These are phyloP conservation scores for Eulithis prunata DNA, from an alignment of 2,888 invertebrate genomes.

Conservation along the genomic window DNA sequence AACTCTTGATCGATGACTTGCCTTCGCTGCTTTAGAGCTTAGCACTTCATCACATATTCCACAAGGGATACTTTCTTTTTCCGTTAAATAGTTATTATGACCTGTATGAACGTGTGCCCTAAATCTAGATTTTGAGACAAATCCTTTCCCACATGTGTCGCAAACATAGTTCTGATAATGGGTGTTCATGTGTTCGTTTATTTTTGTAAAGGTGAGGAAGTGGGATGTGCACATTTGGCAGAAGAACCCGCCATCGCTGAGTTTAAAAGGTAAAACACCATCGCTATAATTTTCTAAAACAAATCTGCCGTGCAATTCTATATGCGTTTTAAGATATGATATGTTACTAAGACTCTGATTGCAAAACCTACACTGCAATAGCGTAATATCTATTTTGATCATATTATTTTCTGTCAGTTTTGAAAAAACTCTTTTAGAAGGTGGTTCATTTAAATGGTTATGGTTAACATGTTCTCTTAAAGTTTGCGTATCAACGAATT, in stretches of 20 bases:
- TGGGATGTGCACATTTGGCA: constrained; percentile 68
- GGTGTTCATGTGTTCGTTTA: constrained; percentile 75
- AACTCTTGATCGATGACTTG: constrained; percentile 62
- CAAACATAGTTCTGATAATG: constrained; percentile 77
- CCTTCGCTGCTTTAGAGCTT: constrained; percentile 64
- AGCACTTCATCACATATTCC: constrained; percentile 65
- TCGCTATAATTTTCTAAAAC: constrained; percentile 64
- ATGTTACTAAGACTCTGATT: constrained; percentile 51
- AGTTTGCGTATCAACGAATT: constrained; percentile 62
- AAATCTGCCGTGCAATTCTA: constrained; percentile 57
- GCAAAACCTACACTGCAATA: constrained; percentile 68
- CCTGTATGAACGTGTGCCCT: constrained; percentile 68
- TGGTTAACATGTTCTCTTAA: constrained; percentile 61
- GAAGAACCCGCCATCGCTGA: constrained; percentile 57
- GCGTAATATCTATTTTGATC: constrained; percentile 73
- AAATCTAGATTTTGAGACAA: constrained; percentile 70
- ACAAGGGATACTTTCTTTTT: constrained; percentile 70
- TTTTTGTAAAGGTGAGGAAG: constrained; percentile 64
- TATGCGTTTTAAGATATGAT: constrained; percentile 65
- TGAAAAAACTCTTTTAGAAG: constrained; percentile 65
- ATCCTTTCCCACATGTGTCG: constrained; percentile 74
- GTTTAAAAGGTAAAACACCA: constrained; percentile 73
- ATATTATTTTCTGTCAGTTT: constrained; percentile 77
- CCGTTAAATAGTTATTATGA: constrained; percentile 46
- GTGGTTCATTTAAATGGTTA: constrained; percentile 59